phyloP scores from a whole-genome alignment of 2,888 invertebrate species.

The Lutraria lutraria region DNA sequence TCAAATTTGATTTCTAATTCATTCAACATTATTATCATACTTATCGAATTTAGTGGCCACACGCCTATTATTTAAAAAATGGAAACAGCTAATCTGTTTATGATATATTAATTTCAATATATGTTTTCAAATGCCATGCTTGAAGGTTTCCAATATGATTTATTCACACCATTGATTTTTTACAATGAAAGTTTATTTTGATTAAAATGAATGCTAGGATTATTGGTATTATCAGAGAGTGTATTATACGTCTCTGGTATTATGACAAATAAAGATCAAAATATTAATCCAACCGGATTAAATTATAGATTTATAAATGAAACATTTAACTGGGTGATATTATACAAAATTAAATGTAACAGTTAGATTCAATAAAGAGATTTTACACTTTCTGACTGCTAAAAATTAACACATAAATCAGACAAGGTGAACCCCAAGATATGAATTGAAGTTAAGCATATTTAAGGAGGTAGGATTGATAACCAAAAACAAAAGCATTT shows the following conservation, averaged over 20 bases:
- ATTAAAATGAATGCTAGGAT: slow-evolving; percentile 24
- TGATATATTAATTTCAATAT: background rate
- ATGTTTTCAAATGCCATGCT: background rate
- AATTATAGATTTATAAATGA: background rate
- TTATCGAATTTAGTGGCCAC: background rate
- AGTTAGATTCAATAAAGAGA: background rate
- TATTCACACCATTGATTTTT: background rate
- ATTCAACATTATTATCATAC: background rate
- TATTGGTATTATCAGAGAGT: no score
- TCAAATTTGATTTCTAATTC: slow-evolving; percentile 6
- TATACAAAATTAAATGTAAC: background rate
- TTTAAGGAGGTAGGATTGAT: background rate
- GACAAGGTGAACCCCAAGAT: background rate
- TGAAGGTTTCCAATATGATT: background rate
- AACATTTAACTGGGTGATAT: background rate
- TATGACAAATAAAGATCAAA: slow-evolving; percentile 38
- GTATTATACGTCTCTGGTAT: no score
- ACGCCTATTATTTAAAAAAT: background rate
- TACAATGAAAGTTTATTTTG: slow-evolving; percentile 22
- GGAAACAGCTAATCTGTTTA: background rate
- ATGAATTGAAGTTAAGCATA: background rate
- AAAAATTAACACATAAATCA: background rate
- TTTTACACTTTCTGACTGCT: background rate
- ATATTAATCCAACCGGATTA: slow-evolving; percentile 8
- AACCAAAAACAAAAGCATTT: no score